Base-by-base conservation (phyloP, 2,888 invertebrate species). In the Eurytoma adleriae region DNA sequence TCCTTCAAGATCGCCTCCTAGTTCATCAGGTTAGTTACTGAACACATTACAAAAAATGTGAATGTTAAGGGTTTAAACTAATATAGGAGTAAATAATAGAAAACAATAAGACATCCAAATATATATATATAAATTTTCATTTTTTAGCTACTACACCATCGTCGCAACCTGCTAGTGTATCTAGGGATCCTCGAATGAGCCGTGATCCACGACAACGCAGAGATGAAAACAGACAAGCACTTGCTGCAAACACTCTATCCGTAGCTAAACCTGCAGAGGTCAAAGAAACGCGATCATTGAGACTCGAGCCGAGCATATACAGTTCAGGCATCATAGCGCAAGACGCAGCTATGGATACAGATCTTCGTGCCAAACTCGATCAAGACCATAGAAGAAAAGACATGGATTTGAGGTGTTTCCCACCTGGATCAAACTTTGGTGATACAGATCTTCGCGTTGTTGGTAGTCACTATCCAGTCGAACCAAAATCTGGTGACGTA, bases 381-480 rank as follows among this genome's bases (percentile, higher is more conserved):
- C 89, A 90, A 54, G 90, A 90, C 83, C 89, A 89, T 66, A 85
- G 89, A 2, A 87, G 89, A 13, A 91, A 91, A 75, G 94, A 92
- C 82, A 87, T 91, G 84, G 92, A 94, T 84, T 92, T 92, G 83
- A 92, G 92, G 82, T 92, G 93, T 74, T 90, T 87, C 75, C 88
- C 88, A 14, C 83, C 85, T 0, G 84, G 85, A 0, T 83, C 84
- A 48, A 87, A 91, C 40, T 94, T 94, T 85, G 94, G 94, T 2
- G 94, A 95, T 86, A 94, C 94, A 0, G 95, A 95, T 89, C 91
- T 95, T 75, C 91, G 94, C 67, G 91, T 93, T 85, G 91, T 91
- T 40, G 89, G 85, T 2, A 82, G 82, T 16, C 84, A 83, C 18
- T 86, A 85, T 61, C 83, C 85, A 4, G 83, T 86, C 0, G 86